Conservation (phyloP, 2,113 vertebrate species). For the Mixornis gularis region DNA sequence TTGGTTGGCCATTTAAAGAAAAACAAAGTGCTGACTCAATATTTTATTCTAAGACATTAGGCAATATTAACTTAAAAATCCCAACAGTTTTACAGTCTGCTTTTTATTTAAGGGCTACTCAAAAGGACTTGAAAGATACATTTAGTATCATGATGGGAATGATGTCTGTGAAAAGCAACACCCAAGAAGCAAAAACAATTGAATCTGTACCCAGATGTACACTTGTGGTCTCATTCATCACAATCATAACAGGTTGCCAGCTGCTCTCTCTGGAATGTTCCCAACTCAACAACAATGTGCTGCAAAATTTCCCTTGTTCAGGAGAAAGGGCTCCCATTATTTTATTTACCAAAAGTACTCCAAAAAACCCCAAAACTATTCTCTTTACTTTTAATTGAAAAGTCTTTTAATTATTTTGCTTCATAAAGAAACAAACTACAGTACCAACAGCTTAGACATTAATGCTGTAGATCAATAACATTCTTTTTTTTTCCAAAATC, state of each 20-base stretch:
- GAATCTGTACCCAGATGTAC: not conserved
- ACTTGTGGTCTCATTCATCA: not conserved
- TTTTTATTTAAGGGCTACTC: constrained; percentile 35
- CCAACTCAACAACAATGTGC: not conserved
- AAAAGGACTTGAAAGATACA: not conserved
- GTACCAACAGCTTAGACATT: not conserved
- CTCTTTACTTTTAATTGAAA: not conserved
- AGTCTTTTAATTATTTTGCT: not conserved
- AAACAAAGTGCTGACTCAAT: not conserved
- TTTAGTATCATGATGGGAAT: not conserved
- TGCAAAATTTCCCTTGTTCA: not conserved
- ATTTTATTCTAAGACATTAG: not conserved
- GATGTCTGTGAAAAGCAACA: not conserved
- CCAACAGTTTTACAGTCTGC: not conserved
- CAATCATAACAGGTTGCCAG: not conserved
- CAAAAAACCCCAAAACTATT: no score
- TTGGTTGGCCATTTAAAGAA: not conserved
- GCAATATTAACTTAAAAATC: not conserved
- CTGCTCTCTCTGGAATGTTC: not conserved
- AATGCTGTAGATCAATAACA: accelerated
- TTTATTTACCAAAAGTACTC: not conserved
- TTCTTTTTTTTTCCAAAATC: not conserved
- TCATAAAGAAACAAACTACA: not conserved
- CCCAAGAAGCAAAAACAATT: not conserved
- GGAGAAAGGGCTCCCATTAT: not conserved